phyloP scores from a whole-genome alignment of 2,113 vertebrate species.

The Clarias macrocephalus region DNA sequence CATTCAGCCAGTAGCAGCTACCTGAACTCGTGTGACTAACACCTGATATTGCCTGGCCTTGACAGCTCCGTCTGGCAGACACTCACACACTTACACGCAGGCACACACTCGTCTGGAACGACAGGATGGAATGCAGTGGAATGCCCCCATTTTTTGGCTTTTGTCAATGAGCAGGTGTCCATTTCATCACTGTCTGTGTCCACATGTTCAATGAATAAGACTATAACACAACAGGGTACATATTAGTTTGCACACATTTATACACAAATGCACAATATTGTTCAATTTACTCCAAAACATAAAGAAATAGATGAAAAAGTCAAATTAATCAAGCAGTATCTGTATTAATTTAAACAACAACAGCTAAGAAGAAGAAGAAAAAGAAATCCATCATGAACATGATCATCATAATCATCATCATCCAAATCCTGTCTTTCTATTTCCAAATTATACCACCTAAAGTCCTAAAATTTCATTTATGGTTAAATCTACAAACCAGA shows the following conservation, averaged over 20 bases:
- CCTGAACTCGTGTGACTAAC: slow-evolving; percentile 45
- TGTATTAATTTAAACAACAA: background rate
- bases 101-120: slow-evolving; percentile 26
- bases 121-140: slow-evolving; percentile 15
- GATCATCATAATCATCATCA: background rate
- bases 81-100: slow-evolving; percentile 1
- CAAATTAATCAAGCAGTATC: background rate
- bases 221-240: background rate
- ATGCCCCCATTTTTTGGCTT: slow-evolving; percentile 26
- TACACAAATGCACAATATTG: background rate
- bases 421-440: background rate
- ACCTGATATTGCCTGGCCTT: slow-evolving; percentile 42
- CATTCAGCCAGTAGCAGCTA: slow-evolving; percentile 45
- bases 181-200: slow-evolving; percentile 26
- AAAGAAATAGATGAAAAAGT: too few species aligned
- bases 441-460: background rate
- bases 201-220: background rate
- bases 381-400: background rate
- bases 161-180: slow-evolving; percentile 37
- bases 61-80: slow-evolving; percentile 37
- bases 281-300: background rate
- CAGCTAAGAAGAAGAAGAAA: background rate
- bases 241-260: background rate
- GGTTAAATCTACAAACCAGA: background rate
- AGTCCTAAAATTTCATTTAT: background rate